Percentiles rank a stretch among this genome's conserved stretches.
Evolutionary conservation across 2,888 invertebrate species (phyloP).

Genomic region (Nematopogon swammerdamellus): DNA sequence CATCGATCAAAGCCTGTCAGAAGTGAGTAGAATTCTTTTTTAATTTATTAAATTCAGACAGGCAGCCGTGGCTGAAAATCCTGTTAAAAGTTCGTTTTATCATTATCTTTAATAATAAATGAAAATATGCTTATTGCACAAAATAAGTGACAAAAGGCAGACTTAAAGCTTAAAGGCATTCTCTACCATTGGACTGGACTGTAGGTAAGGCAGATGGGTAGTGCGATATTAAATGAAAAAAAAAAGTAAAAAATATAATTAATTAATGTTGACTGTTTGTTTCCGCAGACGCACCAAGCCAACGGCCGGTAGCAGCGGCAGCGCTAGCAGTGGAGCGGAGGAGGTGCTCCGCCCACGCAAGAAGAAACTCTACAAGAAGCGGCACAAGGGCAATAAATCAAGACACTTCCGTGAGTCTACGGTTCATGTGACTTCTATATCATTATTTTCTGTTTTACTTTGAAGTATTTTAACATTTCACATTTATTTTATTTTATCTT

Average conservation of each 20-base stretch:
- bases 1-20: slow-evolving; percentile 43
- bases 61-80: too few relatives aligned
- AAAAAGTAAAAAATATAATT: too few relatives aligned
- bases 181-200: too few relatives aligned
- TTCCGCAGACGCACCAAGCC: slow-evolving; percentile 37
- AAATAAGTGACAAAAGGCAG: too few relatives aligned
- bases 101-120: too few relatives aligned
- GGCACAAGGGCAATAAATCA: slow-evolving; percentile 53
- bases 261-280: too few relatives aligned
- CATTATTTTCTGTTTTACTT: neutral
- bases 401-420: slow-evolving; percentile 44
- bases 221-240: too few relatives aligned
- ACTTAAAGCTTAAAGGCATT: too few relatives aligned
- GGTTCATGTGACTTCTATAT: neutral
- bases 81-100: too few relatives aligned
- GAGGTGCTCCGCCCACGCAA: slow-evolving; percentile 49
- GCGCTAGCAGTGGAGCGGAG: slow-evolving; percentile 48
- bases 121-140: too few relatives aligned
- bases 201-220: too few relatives aligned
- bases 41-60: too few relatives aligned
- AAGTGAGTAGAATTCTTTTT: slow-evolving; percentile 46
- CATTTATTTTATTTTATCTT: neutral
- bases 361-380: slow-evolving; percentile 63
- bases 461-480: slow-evolving; percentile 1
- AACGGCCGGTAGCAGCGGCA: slow-evolving; percentile 48